Conservation (phyloP, 2,797 vertebrate genomes). For the Kryptopterus vitreolus region DNA sequence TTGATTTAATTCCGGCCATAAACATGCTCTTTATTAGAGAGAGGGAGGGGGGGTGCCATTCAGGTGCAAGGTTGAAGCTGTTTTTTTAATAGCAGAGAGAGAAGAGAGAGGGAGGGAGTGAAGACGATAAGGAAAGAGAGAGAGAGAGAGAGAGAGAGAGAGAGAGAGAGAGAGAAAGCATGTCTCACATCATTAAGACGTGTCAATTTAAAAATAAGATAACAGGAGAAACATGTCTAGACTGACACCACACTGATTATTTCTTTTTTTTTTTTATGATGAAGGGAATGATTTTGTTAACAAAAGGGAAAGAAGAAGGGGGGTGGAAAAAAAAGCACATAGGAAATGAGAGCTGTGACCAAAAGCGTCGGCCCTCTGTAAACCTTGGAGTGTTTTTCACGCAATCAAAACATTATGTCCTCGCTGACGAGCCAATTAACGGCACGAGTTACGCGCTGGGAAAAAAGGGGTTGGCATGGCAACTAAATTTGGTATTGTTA, state of each 20-base stretch:
- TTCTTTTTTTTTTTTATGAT: neutral
- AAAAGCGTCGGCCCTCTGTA: neutral
- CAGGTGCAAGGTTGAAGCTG: constrained; percentile 14
- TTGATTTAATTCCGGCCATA: neutral
- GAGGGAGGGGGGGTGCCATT: constrained; percentile 11
- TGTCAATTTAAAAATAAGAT: constrained; percentile 39
- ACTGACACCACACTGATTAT: constrained; percentile 7
- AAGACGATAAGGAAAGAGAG: neutral
- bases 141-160: neutral
- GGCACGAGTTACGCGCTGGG: neutral
- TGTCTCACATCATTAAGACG: constrained; percentile 36
- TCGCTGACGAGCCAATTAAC: constrained; percentile 51
- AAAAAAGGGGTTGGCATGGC: constrained; percentile 33
- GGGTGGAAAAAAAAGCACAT: neutral
- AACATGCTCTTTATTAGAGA: constrained; percentile 24
- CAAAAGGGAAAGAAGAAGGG: too few species aligned
- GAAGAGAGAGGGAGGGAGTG: neutral
- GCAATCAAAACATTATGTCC: constrained; percentile 41
- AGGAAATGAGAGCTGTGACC: neutral
- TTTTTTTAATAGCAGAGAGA: neutral
- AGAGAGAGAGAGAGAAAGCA: constrained; percentile 1
- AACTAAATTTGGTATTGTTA: constrained; percentile 39
- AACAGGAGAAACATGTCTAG: constrained; percentile 25
- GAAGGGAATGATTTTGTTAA: neutral
- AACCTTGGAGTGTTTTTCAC: constrained; percentile 33